Evolutionary conservation across 1,140 invertebrate species (phyloP), one percentile per base, ranked within the genome.

Genomic region (Drosophila kurseongensis): DNA sequence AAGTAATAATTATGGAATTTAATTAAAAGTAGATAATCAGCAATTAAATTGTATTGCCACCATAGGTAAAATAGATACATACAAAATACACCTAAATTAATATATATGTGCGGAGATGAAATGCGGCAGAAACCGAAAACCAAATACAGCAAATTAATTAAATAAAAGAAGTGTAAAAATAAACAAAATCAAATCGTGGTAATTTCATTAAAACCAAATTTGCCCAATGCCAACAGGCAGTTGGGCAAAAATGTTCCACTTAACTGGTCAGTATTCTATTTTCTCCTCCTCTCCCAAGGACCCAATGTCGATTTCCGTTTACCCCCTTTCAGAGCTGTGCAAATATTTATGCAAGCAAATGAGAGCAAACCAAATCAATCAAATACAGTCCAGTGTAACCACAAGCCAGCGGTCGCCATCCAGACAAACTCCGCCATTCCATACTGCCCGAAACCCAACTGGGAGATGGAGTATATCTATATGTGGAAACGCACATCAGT

Each of bases 11-110:
- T 75, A 83, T 75, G 66, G 65, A 72, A 83, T 84, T 83, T 78
- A 83, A 83, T 83, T 83, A 68, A 83, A 76, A 60, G 54, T 83
- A 83, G 80, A 83, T 83, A 83, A 83, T 83, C 80, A 83, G 71
- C 80, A 83, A 83, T 83, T 54, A 79, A 83, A 83, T 83, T 83
- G 80, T 83, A 83, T 80, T 57, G 63, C 75, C 83, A 83, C 73
- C 80, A 76, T 83, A 83, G 80, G 71, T 76, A 83, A 83, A 83
- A 59, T 62, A 45, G 47, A 61, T 48, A 65, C 38, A 79, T 13
- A 77, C 36, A 61, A 52, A 80, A 54, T 68, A 59, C 23, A 75
- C 14, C 63, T 48, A 58, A 71, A 71, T 44, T 35, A 36, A 62
- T 62, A 48, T 62, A 48, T 50, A 47, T 56, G 50, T 63, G 38